Base-by-base conservation (phyloP, 2,797 vertebrate species). In the Microctenopoma lineatum region DNA sequence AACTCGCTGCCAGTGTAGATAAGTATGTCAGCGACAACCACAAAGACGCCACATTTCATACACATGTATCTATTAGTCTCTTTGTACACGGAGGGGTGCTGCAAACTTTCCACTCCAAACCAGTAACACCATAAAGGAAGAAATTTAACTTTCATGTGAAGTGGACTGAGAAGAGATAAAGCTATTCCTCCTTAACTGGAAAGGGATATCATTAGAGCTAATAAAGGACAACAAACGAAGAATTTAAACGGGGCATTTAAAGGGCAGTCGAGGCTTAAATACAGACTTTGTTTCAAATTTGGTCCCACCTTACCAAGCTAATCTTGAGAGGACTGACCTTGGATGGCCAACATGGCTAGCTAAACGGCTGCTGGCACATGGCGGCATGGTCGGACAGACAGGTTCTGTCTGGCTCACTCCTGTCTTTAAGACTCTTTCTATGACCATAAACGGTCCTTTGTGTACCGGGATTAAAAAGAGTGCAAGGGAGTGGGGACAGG, bases 401-500 rank as follows among this genome's bases (percentile, higher is more conserved):
- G 7, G 45, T 70, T 85, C 77, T 73, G 70, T 60, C 78, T 52
- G 55, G 54, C 45, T 80, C 54, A 7, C 69, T 70, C 72, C 53
- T 29, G 53, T 79, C 80, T 83, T 75, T n/a, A 48, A 54, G 34
- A 38, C 32, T 74, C 75, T 81, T 77, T 75, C 70, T 64, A 66
- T 85, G 88, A 89, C 81, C 90, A 89, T 85, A 90, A 89, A 89
- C 41, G 79, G 83, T 18, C 29, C 48, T 68, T 53, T 27, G 59
- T 73, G 76, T 63, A 4, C 50, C 44, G 64, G 84, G 78, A 84
- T 77, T 58, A 71, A 79, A 81, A 51, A 59, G 68, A 47, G 60
- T 39, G 53, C 15, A 26, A 4, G 51, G 38, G 45, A 50, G 36
- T 18, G 48, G 14, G 44, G 38, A 70, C 36, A 52, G 72, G 68